These are phyloP conservation scores for Morus bassanus DNA, from an alignment of 2,797 vertebrate species.

Conservation along the genomic window DNA sequence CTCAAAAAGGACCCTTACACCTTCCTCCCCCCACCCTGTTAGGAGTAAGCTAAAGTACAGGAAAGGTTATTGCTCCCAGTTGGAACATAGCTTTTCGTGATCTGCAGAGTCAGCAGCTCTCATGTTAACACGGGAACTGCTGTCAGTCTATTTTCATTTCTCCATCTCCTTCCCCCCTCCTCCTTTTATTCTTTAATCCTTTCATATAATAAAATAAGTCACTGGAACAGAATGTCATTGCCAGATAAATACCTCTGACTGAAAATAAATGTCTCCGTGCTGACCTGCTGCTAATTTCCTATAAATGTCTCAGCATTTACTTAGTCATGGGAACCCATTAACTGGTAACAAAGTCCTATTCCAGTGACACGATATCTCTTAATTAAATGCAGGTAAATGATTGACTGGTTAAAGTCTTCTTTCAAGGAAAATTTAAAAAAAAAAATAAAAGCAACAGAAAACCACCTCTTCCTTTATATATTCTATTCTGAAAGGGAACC, in stretches of 20 bases:
- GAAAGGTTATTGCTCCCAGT: constrained; percentile 36
- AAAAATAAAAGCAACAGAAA: not conserved
- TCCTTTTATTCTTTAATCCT: constrained; percentile 70
- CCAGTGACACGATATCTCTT: constrained; percentile 62
- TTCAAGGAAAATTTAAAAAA: not conserved
- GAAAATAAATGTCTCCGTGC: constrained; percentile 59
- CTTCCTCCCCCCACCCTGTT: not conserved
- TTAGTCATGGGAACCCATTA: constrained; percentile 65
- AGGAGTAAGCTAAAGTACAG: not conserved
- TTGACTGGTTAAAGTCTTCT: constrained; percentile 61
- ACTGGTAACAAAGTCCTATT: constrained; percentile 45
- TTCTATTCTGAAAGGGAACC: constrained; percentile 64
- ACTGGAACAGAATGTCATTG: constrained; percentile 67
- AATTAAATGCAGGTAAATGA: constrained; percentile 70
- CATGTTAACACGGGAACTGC: not conserved
- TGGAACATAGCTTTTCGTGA: constrained; percentile 31
- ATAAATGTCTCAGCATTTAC: constrained; percentile 66
- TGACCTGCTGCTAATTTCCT: constrained; percentile 68
- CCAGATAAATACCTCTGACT: constrained; percentile 67
- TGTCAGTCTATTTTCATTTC: constrained; percentile 66
- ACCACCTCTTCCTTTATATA: not conserved
- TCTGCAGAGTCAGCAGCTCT: constrained; percentile 50
- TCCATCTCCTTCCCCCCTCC: not conserved
- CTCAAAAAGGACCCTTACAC: not conserved
- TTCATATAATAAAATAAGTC: constrained; percentile 68